These are phyloP conservation scores for Drosophila fuyamai DNA, from an alignment of 1,140 invertebrate genomes.

Conservation along the genomic window DNA sequence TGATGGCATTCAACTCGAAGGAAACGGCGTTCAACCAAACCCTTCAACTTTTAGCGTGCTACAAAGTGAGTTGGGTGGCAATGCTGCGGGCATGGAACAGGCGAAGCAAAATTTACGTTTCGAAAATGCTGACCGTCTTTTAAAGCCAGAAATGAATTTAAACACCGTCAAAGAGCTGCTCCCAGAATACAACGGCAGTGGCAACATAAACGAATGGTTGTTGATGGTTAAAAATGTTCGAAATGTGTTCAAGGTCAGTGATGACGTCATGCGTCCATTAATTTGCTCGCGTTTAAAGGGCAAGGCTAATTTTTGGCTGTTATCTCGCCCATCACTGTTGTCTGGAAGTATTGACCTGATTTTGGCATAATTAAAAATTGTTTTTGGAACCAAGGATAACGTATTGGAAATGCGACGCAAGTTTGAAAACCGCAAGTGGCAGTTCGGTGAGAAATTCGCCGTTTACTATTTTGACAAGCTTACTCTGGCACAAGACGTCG, in stretches of 20 bases:
- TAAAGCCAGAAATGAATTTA: too few relatives aligned
- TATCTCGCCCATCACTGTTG: not conserved
- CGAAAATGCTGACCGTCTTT: too few relatives aligned
- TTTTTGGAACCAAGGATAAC: not conserved
- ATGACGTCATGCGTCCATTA: conserved; percentile 1
- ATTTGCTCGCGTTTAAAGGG: not conserved
- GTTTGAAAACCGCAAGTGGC: not conserved
- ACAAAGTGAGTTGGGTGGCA: too few relatives aligned
- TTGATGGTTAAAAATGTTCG: not conserved
- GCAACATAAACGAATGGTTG: not conserved
- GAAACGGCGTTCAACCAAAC: too few relatives aligned
- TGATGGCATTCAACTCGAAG: too few relatives aligned
- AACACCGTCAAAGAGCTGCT: not conserved
- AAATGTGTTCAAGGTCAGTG: not conserved
- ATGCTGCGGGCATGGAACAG: too few relatives aligned
- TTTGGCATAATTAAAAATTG: not conserved
- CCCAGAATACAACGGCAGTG: not conserved
- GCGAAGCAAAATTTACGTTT: too few relatives aligned
- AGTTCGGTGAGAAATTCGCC: not conserved
- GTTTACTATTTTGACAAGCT: not conserved
- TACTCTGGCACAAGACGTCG: too few relatives aligned
- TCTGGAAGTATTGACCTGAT: not conserved
- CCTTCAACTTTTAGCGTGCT: too few relatives aligned
- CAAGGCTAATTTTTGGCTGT: conserved; percentile 4
- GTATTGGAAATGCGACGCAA: not conserved